Evolutionary conservation across 2,113 vertebrate genomes (phyloP).

Genomic region (Brevimyrus niger): DNA sequence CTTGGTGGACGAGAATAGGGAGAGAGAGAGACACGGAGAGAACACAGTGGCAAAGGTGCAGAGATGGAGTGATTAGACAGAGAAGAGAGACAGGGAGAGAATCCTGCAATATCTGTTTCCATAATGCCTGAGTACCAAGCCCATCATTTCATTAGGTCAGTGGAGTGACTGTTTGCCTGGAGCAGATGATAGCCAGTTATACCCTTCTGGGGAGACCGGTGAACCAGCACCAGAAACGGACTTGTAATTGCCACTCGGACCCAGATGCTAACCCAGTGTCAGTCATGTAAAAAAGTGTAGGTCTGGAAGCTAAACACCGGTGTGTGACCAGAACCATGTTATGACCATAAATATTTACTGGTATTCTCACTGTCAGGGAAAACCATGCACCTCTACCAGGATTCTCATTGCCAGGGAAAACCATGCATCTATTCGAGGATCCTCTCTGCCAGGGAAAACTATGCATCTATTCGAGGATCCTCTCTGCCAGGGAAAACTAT

Average conservation of each 20-base stretch:
- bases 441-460: no score
- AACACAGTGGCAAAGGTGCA: not conserved
- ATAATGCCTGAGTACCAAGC: not conserved
- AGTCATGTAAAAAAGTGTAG: not conserved
- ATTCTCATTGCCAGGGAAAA: no score
- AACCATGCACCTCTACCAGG: no score
- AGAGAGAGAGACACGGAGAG: not conserved
- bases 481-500: not conserved
- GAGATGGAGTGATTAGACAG: not conserved
- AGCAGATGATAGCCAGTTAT: not conserved
- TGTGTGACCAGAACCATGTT: not conserved
- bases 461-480: no score
- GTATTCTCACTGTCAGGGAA: not conserved
- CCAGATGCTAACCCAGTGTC: not conserved
- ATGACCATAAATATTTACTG: not conserved
- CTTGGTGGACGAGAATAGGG: not conserved
- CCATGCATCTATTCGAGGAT: no score
- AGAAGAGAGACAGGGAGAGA: not conserved
- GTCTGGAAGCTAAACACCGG: not conserved
- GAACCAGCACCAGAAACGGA: not conserved
- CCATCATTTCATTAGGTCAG: constrained; percentile 1
- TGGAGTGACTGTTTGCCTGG: no score
- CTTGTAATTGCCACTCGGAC: not conserved
- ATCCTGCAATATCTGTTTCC: not conserved
- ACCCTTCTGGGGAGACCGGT: not conserved